Percentiles rank a stretch among this genome's conserved stretches.
These are phyloP conservation scores for Calidris pygmaea DNA, from an alignment of 2,113 vertebrate genomes.

Conservation along the genomic window DNA sequence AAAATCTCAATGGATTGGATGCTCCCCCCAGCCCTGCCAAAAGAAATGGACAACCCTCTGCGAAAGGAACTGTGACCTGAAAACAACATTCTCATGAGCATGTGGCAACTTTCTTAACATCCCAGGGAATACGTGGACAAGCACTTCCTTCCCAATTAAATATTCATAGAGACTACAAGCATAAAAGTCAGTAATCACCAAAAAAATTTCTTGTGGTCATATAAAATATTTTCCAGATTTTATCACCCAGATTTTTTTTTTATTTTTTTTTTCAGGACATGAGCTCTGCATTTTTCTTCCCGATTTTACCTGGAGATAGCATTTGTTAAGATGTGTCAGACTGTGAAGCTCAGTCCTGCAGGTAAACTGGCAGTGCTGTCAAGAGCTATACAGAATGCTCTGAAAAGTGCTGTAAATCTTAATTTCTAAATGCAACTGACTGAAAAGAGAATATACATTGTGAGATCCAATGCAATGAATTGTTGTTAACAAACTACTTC, in stretches of 20 bases:
- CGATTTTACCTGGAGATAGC: not conserved
- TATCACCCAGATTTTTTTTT: not conserved
- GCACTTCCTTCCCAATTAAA: not conserved
- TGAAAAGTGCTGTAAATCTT: not conserved
- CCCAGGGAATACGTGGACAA: not conserved
- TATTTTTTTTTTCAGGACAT: not conserved
- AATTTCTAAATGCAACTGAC: not conserved
- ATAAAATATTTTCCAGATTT: not conserved
- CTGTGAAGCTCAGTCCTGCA: not conserved
- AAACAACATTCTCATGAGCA: not conserved
- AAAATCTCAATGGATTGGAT: not conserved
- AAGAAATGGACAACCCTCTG: not conserved
- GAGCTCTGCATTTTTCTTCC: not conserved
- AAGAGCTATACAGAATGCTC: not conserved
- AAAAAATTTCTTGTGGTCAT: not conserved
- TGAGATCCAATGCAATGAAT: not conserved
- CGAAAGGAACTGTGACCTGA: not conserved
- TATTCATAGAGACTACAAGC: not conserved
- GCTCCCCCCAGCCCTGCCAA: not conserved
- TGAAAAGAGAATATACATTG: not conserved
- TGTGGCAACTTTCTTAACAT: not conserved
- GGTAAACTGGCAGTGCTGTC: not conserved
- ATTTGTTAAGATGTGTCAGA: not conserved
- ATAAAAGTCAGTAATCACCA: not conserved
- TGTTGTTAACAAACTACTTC: not conserved